A percentile compares a stretch with the other conserved stretches of the same genome.
Evolutionary conservation across 1,140 invertebrate genomes (phyloP).

Genomic region (Lordiphosa stackelbergi): DNA sequence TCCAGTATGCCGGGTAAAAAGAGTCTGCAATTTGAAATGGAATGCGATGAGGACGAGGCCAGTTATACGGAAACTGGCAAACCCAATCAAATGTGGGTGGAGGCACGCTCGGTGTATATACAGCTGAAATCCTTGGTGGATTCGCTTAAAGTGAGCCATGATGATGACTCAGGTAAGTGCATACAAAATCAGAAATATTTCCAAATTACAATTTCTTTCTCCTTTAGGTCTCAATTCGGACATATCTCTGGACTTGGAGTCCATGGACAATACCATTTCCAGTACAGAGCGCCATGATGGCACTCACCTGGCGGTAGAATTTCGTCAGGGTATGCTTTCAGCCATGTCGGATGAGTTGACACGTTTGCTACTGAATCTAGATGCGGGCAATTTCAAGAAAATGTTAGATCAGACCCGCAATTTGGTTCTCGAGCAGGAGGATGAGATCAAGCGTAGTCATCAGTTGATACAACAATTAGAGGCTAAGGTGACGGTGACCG

Average conservation of each 20-base stretch:
- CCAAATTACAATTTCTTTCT: background rate
- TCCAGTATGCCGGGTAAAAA: slow-evolving; percentile 74
- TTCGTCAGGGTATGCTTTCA: slow-evolving; percentile 79
- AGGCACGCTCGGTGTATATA: slow-evolving; percentile 82
- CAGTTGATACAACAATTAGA: slow-evolving; percentile 88
- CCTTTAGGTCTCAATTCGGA: slow-evolving; percentile 79
- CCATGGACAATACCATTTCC: slow-evolving; percentile 78
- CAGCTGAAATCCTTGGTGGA: slow-evolving; percentile 83
- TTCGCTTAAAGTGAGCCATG: slow-evolving; percentile 84
- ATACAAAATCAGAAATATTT: background rate
- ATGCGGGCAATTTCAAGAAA: slow-evolving; percentile 88
- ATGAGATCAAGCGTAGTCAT: slow-evolving; percentile 87
- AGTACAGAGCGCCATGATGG: slow-evolving; percentile 74
- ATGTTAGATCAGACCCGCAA: slow-evolving; percentile 86
- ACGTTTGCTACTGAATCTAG: slow-evolving; percentile 84
- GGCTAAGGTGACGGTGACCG: slow-evolving; percentile 88
- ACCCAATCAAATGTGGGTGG: slow-evolving; percentile 79
- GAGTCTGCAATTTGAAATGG: slow-evolving; percentile 87
- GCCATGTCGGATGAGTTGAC: slow-evolving; percentile 85
- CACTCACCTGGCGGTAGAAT: slow-evolving; percentile 75
- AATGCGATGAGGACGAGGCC: slow-evolving; percentile 82
- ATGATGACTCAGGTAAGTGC: slow-evolving; percentile 80
- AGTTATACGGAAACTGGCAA: slow-evolving; percentile 70
- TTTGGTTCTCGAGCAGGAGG: slow-evolving; percentile 85
- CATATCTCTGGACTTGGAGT: slow-evolving; percentile 78